A percentile compares a stretch with the other conserved stretches of the same genome.
Evolutionary conservation across 2,797 vertebrate genomes (phyloP).

Genomic region (Chloroceryle inda): DNA sequence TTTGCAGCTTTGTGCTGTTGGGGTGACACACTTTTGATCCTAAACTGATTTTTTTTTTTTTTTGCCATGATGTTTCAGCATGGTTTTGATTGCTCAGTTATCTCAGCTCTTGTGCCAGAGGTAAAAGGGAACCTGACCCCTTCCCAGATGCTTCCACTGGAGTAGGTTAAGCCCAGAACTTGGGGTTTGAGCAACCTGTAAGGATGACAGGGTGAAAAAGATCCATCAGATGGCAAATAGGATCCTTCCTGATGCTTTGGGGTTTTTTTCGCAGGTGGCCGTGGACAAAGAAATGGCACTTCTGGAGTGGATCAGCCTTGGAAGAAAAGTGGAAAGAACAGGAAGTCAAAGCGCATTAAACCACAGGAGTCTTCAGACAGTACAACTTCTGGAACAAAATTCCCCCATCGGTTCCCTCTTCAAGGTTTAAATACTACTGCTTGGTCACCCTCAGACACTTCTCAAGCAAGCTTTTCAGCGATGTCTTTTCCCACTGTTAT

Average conservation of each 20-base stretch:
- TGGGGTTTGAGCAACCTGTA: not conserved
- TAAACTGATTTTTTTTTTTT: not conserved
- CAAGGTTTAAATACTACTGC: slow-evolving; percentile 89
- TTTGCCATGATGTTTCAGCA: not conserved
- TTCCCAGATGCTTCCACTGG: not conserved
- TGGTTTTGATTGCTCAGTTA: not conserved
- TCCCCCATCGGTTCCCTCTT: slow-evolving; percentile 83
- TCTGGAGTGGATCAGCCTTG: slow-evolving; percentile 79
- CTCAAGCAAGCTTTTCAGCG: slow-evolving; percentile 86
- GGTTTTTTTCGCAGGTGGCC: slow-evolving; percentile 39
- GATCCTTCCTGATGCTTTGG: not conserved
- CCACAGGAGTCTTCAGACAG: slow-evolving; percentile 90
- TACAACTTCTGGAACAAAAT: slow-evolving; percentile 84
- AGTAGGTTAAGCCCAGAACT: not conserved
- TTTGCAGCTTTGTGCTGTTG: not conserved
- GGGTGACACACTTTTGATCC: not conserved
- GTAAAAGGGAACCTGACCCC: not conserved
- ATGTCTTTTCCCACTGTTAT: slow-evolving; percentile 86
- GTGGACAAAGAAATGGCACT: slow-evolving; percentile 76
- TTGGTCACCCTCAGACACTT: slow-evolving; percentile 91
- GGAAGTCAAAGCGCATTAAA: slow-evolving; percentile 89
- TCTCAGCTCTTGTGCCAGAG: not conserved
- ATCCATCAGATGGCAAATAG: not conserved
- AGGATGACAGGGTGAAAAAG: not conserved
- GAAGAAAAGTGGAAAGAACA: slow-evolving; percentile 87